phyloP scores from a whole-genome alignment of 92 coral and sea anemone species.

The Galaxea fascicularis region DNA sequence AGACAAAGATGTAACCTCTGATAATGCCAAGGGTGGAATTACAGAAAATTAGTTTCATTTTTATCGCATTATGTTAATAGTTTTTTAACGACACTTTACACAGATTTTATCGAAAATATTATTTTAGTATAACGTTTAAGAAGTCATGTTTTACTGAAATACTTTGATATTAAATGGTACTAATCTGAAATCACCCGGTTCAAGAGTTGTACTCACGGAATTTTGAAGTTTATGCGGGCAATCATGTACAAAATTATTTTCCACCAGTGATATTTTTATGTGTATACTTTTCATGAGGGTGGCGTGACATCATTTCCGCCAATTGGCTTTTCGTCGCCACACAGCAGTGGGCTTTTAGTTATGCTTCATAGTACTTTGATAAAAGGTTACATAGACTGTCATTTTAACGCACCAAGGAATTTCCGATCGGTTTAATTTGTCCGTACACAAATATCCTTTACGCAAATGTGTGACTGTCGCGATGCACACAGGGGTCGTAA shows the following conservation, averaged over 20 bases:
- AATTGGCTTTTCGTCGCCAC: constrained; percentile 9
- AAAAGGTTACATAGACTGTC: constrained; percentile 5
- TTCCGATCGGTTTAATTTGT: background rate
- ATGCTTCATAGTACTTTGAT: background rate
- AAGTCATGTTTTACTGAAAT: background rate
- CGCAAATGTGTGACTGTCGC: background rate
- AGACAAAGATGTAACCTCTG: constrained; percentile 7
- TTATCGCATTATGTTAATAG: background rate
- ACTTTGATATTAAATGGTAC: background rate
- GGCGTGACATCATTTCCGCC: constrained; percentile 51
- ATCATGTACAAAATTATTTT: background rate
- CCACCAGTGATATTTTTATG: background rate
- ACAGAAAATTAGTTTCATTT: background rate
- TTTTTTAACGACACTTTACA: background rate
- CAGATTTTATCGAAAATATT: too few species aligned
- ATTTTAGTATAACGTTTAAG: background rate
- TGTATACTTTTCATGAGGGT: background rate
- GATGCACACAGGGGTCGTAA: background rate
- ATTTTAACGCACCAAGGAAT: constrained; percentile 1
- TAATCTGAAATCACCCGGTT: background rate
- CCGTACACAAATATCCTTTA: constrained; percentile 10
- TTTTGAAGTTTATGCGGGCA: background rate
- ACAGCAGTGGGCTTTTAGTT: constrained; percentile 8
- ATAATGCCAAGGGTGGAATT: background rate
- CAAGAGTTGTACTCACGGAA: background rate